Percentiles rank a stretch among this genome's conserved stretches.
Conservation (phyloP, 2,888 invertebrate species). For the Thymelicus sylvestris region DNA sequence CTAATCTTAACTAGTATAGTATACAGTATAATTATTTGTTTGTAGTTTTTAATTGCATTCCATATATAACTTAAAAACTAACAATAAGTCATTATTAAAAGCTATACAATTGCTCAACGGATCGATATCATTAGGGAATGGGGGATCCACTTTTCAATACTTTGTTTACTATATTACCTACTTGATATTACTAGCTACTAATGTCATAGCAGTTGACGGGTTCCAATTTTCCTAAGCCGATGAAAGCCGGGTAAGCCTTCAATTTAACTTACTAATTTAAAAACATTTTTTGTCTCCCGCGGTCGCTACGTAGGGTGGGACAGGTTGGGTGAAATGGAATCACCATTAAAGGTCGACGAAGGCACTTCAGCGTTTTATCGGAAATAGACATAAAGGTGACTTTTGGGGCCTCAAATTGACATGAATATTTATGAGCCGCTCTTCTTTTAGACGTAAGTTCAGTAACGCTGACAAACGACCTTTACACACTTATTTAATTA, state of each 20-base stretch:
- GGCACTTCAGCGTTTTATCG: slow-evolving; percentile 69
- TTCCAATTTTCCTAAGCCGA: slow-evolving; percentile 32
- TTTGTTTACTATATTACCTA: neutral
- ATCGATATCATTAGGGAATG: neutral
- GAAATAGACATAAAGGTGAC: slow-evolving; percentile 79
- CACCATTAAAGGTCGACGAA: slow-evolving; percentile 63
- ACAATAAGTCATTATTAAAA: no score
- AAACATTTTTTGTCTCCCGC: slow-evolving; percentile 50
- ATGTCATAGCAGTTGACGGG: slow-evolving; percentile 19
- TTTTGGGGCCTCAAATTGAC: slow-evolving; percentile 73
- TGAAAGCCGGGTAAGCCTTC: slow-evolving; percentile 35
- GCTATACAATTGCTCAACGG: no score
- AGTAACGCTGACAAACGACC: slow-evolving; percentile 38
- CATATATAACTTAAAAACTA: no score
- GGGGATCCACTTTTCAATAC: neutral
- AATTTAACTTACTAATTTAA: slow-evolving; percentile 49
- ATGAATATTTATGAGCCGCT: slow-evolving; percentile 80
- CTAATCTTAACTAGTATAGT: no score
- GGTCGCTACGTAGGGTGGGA: slow-evolving; percentile 28
- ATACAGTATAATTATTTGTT: no score
- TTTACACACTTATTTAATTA: slow-evolving; percentile 34
- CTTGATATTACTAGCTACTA: neutral
- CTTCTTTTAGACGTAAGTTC: slow-evolving; percentile 66
- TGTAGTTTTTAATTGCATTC: no score
- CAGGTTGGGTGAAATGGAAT: slow-evolving; percentile 57